Conservation (phyloP, 2,888 invertebrate genomes). For the Chymomyza caudatula region DNA sequence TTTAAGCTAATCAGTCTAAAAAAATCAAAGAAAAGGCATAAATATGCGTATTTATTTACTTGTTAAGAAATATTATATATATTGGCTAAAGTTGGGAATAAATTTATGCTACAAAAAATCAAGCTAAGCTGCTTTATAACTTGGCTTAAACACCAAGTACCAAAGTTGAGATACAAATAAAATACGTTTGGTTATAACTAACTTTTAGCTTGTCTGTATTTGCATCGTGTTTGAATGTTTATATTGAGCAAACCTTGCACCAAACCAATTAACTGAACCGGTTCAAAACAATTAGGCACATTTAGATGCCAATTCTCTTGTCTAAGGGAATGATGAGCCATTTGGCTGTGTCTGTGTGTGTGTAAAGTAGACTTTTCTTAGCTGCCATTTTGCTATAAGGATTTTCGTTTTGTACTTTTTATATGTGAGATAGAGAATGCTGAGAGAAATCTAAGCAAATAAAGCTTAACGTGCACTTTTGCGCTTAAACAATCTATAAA, state of each 20-base stretch:
- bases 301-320: background rate
- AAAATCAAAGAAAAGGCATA: slow-evolving; percentile 55
- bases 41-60: slow-evolving; percentile 24
- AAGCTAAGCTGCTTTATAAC: slow-evolving; percentile 11
- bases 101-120: slow-evolving; percentile 23
- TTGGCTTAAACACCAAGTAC: no score
- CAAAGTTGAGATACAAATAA: no score
- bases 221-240: no score
- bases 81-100: slow-evolving; percentile 46
- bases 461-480: slow-evolving; percentile 37
- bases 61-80: slow-evolving; percentile 15
- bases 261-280: background rate
- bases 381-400: background rate
- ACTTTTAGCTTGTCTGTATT: background rate
- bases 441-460: slow-evolving; percentile 24
- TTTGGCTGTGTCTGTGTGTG: background rate
- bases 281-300: no score
- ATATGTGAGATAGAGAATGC: slow-evolving; percentile 30
- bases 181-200: no score
- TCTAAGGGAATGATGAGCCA: slow-evolving; percentile 9
- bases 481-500: slow-evolving; percentile 15
- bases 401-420: slow-evolving; percentile 38
- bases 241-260: background rate
- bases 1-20: slow-evolving; percentile 75
- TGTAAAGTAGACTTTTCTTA: background rate